phyloP scores from a whole-genome alignment of 1,140 invertebrate genomes.

The Ostrea denselamellosa region DNA sequence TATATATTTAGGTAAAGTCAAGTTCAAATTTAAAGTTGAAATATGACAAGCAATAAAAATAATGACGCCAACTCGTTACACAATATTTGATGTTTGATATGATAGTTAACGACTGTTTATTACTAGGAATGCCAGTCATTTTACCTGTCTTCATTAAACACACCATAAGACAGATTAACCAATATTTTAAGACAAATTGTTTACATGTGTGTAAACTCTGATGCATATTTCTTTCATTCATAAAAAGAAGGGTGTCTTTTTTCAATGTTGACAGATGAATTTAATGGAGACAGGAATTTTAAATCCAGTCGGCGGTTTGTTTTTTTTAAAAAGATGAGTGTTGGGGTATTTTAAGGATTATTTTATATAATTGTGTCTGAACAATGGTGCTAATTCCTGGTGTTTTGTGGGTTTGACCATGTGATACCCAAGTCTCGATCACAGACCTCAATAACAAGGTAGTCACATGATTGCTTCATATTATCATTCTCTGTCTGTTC shows the following conservation, averaged over 20 bases:
- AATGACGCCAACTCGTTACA: too few species aligned
- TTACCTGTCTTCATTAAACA: too few species aligned
- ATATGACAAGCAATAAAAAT: too few species aligned
- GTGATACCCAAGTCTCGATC: neutral
- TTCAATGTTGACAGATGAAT: neutral
- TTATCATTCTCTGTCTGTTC: neutral
- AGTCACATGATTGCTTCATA: neutral
- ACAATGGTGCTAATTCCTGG: constrained; percentile 21
- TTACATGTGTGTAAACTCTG: neutral
- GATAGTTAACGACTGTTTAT: too few species aligned
- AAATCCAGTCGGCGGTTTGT: neutral
- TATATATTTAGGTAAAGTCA: too few species aligned
- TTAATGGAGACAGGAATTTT: neutral
- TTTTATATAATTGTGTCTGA: constrained; percentile 6
- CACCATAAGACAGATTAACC: neutral
- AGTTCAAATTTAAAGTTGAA: too few species aligned
- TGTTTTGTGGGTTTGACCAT: neutral
- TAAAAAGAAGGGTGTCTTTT: neutral
- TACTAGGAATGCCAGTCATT: too few species aligned
- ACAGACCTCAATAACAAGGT: neutral
- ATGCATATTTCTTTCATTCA: constrained; percentile 3
- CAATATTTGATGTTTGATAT: too few species aligned
- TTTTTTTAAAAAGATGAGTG: neutral
- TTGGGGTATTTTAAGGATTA: constrained; percentile 16
- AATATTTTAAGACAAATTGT: neutral